Conservation (phyloP, 2,113 vertebrate genomes). For the Phyllopteryx taeniolatus region DNA sequence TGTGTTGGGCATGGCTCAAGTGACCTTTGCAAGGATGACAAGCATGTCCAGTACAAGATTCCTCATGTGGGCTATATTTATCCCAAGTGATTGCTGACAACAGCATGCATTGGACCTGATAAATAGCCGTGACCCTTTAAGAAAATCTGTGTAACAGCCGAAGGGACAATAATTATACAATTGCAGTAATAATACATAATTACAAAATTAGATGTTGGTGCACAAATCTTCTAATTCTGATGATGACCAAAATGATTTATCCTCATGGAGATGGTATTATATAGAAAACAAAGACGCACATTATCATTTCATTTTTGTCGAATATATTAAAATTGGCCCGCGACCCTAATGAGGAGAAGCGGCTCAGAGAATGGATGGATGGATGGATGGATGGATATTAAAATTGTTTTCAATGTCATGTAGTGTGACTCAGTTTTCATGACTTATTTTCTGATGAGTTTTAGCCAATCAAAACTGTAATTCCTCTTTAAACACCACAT, state of each 20-base stretch:
- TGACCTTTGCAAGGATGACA: constrained; percentile 86
- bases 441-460: background rate
- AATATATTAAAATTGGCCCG: too few species aligned
- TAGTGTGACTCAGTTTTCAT: background rate
- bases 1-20: constrained; percentile 42
- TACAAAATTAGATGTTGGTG: constrained; percentile 27
- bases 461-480: background rate
- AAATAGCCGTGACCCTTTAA: constrained; percentile 31
- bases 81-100: constrained; percentile 46
- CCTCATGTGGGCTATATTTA: constrained; percentile 51
- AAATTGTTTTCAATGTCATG: background rate
- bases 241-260: background rate
- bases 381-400: too few species aligned
- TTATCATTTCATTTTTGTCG: too few species aligned
- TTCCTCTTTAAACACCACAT: background rate
- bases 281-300: too few species aligned
- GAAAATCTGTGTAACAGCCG: constrained; percentile 17
- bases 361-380: too few species aligned
- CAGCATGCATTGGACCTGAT: constrained; percentile 19
- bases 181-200: constrained; percentile 42
- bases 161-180: constrained; percentile 37
- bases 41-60: constrained; percentile 61
- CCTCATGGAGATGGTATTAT: too few species aligned
- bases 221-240: constrained; percentile 15
- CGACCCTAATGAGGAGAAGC: too few species aligned